Percentiles rank a stretch among this genome's conserved stretches.
Conservation (phyloP, 2,113 vertebrate species). For the Ifrita kowaldi region DNA sequence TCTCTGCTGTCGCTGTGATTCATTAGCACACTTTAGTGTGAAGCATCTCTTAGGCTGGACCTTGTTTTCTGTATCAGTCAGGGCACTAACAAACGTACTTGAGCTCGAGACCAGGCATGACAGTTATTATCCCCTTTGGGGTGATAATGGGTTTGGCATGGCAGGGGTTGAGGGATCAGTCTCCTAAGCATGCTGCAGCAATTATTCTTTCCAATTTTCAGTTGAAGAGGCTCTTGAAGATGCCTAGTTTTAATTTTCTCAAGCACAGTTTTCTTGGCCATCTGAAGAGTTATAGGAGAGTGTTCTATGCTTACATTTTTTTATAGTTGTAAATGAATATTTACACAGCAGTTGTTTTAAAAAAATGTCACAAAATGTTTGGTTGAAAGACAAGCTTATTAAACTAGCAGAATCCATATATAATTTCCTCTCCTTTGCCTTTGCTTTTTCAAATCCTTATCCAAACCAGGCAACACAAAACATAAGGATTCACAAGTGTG, state of each 20-base stretch:
- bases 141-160: slow-evolving; percentile 56
- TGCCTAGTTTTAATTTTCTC: background rate
- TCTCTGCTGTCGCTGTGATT: slow-evolving; percentile 38
- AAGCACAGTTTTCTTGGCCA: background rate
- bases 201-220: slow-evolving; percentile 32
- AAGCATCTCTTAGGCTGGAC: slow-evolving; percentile 31
- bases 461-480: background rate
- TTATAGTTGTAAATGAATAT: background rate
- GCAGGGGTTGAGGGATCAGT: slow-evolving; percentile 55
- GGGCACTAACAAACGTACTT: slow-evolving; percentile 22
- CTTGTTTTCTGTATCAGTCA: slow-evolving; percentile 48
- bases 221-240: background rate
- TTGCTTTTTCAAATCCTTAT: background rate
- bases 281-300: background rate
- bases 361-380: background rate
- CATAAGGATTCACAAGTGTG: background rate
- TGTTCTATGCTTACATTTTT: background rate
- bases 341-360: background rate
- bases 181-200: slow-evolving; percentile 39
- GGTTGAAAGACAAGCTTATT: background rate
- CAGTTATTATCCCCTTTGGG: slow-evolving; percentile 66
- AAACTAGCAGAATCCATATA: background rate
- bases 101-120: slow-evolving; percentile 40
- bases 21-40: slow-evolving; percentile 44
- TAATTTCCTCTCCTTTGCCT: background rate